phyloP scores from a whole-genome alignment of 2,797 vertebrate species.

The Sebastes vulpes region DNA sequence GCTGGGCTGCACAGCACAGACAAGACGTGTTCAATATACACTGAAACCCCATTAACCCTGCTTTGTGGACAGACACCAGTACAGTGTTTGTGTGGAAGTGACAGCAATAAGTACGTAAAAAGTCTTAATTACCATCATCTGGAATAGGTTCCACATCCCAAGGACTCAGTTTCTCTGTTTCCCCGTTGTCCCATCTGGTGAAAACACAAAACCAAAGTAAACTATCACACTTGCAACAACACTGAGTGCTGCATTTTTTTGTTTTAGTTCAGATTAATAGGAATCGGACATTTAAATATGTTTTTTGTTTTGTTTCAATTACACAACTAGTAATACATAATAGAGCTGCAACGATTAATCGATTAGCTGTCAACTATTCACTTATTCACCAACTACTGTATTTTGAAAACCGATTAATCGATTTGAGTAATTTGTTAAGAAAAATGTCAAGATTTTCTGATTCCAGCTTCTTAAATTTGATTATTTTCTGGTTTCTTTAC shows the following conservation, averaged over 20 bases:
- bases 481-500: neutral
- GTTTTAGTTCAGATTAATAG: neutral
- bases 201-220: slow-evolving; percentile 14
- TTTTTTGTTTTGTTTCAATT: neutral
- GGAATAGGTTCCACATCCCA: slow-evolving; percentile 98
- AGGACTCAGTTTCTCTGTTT: slow-evolving; percentile 95
- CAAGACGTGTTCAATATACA: neutral
- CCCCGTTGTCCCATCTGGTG: slow-evolving; percentile 96
- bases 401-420: neutral
- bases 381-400: neutral
- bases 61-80: neutral
- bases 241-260: neutral
- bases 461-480: neutral
- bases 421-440: neutral
- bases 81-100: neutral
- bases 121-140: slow-evolving; percentile 88
- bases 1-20: slow-evolving; percentile 83
- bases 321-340: neutral
- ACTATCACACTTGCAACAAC: neutral
- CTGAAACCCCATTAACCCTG: neutral
- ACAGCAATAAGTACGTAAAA: neutral
- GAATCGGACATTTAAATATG: neutral
- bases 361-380: too few species aligned
- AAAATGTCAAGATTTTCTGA: neutral
- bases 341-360: too few species aligned